These are phyloP conservation scores for Fukomys damarensis DNA, from an alignment of 2,113 vertebrate species.

Conservation along the genomic window DNA sequence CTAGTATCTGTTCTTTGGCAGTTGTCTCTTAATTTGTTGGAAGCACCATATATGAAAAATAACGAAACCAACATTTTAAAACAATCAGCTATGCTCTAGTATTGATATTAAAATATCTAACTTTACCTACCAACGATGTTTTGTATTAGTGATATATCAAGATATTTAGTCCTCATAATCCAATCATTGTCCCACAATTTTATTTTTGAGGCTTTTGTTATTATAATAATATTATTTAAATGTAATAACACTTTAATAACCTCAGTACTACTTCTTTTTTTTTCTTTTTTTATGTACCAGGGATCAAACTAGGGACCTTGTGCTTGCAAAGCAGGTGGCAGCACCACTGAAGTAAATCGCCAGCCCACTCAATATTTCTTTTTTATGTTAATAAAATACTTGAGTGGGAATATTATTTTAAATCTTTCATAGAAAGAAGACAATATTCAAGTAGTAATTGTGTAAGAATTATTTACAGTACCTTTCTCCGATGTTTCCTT, in stretches of 20 bases:
- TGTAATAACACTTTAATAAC: neutral
- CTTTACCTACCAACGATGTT: neutral
- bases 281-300: no score
- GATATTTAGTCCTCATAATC: neutral
- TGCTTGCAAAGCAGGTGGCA: no score
- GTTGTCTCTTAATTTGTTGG: neutral
- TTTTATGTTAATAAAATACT: neutral
- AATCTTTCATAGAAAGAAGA: neutral
- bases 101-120: neutral
- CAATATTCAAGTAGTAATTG: neutral
- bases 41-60: neutral
- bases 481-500: slow-evolving; percentile 99
- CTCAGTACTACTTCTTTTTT: neutral
- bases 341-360: no score
- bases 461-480: slow-evolving; percentile 77
- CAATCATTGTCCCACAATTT: neutral
- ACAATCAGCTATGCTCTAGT: neutral
- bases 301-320: no score
- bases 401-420: slow-evolving; percentile 18
- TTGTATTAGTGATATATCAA: neutral
- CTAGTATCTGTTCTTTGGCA: neutral
- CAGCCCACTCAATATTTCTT: neutral
- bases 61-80: neutral
- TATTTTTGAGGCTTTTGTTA: neutral
- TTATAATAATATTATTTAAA: neutral